These are phyloP conservation scores for Vannuccia rotundouncinata DNA, from an alignment of 2,888 invertebrate genomes.

Conservation along the genomic window DNA sequence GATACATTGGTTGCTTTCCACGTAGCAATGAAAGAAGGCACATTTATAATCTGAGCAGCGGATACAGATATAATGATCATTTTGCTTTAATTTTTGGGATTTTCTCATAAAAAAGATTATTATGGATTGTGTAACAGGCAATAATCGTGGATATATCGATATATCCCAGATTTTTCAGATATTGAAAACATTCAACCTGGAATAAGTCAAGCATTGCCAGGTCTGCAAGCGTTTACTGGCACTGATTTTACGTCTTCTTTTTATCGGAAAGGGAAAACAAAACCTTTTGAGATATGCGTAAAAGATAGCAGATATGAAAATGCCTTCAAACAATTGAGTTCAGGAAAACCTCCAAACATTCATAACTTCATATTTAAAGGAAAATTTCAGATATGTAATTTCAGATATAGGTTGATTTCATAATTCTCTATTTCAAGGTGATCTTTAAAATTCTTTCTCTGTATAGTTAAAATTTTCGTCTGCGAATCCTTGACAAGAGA, in stretches of 20 bases:
- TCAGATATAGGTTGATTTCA: too few relatives aligned
- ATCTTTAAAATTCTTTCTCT: too few relatives aligned
- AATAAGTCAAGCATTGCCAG: neutral
- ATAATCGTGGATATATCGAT: neutral
- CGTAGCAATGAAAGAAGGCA: constrained; percentile 27
- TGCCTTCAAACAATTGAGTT: neutral
- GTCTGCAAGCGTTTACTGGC: neutral
- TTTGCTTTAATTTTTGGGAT: neutral
- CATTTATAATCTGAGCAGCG: constrained; percentile 31
- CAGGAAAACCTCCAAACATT: neutral
- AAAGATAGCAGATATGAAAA: neutral
- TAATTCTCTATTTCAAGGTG: too few relatives aligned
- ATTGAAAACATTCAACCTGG: neutral
- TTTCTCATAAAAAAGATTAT: neutral
- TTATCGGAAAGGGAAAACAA: neutral
- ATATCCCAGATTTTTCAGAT: neutral
- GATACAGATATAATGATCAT: constrained; percentile 36
- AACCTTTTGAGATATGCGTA: neutral
- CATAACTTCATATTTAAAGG: too few relatives aligned
- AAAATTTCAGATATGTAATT: too few relatives aligned
- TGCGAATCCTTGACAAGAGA: too few relatives aligned
- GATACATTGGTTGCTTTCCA: constrained; percentile 31
- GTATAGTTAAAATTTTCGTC: too few relatives aligned
- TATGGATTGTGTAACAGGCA: neutral
- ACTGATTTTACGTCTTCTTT: neutral